Percentiles rank a stretch among this genome's conserved stretches.
phyloP scores from a whole-genome alignment of 2,797 vertebrate genomes.

The Okamejei kenojei region DNA sequence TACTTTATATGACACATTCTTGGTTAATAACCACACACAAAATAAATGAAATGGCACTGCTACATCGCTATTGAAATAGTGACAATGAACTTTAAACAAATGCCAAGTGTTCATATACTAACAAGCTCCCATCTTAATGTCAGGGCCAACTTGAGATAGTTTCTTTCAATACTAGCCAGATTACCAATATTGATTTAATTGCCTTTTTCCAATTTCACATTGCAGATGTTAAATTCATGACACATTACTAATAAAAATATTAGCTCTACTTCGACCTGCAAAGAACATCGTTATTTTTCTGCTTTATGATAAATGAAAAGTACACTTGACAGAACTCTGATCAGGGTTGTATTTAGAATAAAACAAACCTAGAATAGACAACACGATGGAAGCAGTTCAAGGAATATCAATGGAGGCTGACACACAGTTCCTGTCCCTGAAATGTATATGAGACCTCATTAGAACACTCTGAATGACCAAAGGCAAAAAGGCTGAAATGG shows the following conservation, averaged over 20 bases:
- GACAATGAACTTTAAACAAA: neutral
- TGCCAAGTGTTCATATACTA: neutral
- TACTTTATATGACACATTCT: neutral
- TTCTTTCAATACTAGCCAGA: neutral
- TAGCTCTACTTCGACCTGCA: neutral
- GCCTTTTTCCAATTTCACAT: neutral
- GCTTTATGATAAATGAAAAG: neutral
- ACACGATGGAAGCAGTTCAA: no score
- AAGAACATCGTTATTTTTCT: neutral
- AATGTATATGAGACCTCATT: no score
- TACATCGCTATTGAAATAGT: neutral
- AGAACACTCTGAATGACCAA: no score
- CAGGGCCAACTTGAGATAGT: neutral
- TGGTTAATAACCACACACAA: neutral
- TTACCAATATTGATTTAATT: neutral
- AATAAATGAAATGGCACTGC: neutral
- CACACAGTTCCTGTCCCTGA: no score
- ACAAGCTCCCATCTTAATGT: neutral
- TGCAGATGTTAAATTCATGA: neutral
- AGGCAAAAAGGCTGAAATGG: no score
- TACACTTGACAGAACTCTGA: neutral
- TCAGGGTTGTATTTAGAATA: neutral
- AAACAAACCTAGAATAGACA: neutral
- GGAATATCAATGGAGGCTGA: no score
- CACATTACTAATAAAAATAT: neutral